Evolutionary conservation across 1,140 invertebrate genomes (phyloP), one percentile per base, ranked within the genome.

Genomic region (Mycetomoellerius zeteki): DNA sequence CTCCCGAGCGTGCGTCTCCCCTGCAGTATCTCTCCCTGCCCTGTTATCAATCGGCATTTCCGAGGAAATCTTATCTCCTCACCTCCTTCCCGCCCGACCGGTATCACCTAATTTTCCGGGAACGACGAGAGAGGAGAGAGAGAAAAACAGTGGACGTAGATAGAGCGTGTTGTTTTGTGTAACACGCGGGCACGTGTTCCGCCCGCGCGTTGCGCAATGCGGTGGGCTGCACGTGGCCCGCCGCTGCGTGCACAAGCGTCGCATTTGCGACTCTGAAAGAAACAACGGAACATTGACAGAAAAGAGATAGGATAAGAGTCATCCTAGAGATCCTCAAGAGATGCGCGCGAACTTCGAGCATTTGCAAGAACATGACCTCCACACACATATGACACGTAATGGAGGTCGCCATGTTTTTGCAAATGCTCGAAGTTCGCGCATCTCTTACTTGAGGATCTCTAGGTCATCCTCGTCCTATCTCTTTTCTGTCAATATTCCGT

Each of bases 221-320:
- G 21, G 8, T 67, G 21, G 47, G 8, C 33, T 69, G 91, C 92
- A 93, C 93, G 92, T 93, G 92, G 87, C 86, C 64, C 52, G 54
- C 52, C 2, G 58, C 58, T 56, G 58, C 12, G 37, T 85, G 85
- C 60, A 71, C 7, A 10, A 8, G 50, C 37, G 24, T 86, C 71
- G 75, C 54, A 43, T 73, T 77, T 43, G 12, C 69, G 47, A 16
- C 19, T 65, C 30, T n/a, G n/a, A n/a, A n/a, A n/a, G n/a, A n/a
- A n/a, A n/a, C n/a, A n/a, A n/a, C n/a, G n/a, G n/a, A n/a, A n/a
- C n/a, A n/a, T n/a, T n/a, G n/a, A n/a, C n/a, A n/a, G n/a, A n/a
- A n/a, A n/a, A n/a, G n/a, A n/a, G n/a, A n/a, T n/a, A n/a, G n/a
- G n/a, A n/a, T n/a, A n/a, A n/a, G n/a, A n/a, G n/a, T n/a, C n/a